Evolutionary conservation across 2,888 invertebrate species (phyloP), one percentile per base, ranked within the genome.

Genomic region (Ommatoiulus sabulosus): DNA sequence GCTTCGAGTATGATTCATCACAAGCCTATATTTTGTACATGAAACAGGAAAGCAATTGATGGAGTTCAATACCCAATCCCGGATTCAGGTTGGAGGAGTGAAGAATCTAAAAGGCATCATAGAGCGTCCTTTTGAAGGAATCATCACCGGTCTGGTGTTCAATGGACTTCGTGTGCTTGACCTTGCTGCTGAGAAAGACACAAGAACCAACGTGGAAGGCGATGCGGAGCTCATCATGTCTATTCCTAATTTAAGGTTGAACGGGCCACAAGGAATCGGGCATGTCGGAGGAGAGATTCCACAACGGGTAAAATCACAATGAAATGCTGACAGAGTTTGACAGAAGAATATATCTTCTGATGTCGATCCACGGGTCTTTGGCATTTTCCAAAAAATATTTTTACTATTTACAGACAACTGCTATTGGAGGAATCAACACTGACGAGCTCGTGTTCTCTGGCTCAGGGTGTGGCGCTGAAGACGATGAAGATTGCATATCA

Each of bases 371-470:
- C 93, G 97, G 97, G 95, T 96, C 96, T 93, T 35, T 35, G n/a
- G 35, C 86, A 46, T 86, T 44, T 46, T 46, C 44, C n/a, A 12
- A 35, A 20, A 86, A 86, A 24, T 84, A 35, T 24, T 84, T 44
- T 44, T 3, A 24, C 3, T 35, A 24, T 15, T 89, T 89, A 0
- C 88, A 90, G 89, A 89, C 90, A 52, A 87, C 90, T 44, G 89
- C 88, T 43, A 88, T 63, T 17, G 87, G 46, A 85, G 87, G 86
- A 35, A 90, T 90, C 15, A 95, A 96, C 0, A 94, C 96, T 92
- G 98, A 98, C 92, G 98, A 98, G 93, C 94, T 98, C 90, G 97
- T 98, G 88, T 97, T 96, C 93, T 97, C 97, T 10, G 98, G 98
- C 1, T 97, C 97, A 3, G 97, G 97, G 0, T 98, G 98, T 91